Percentiles rank a stretch among this genome's conserved stretches.
phyloP scores from a whole-genome alignment of 2,888 invertebrate species.

The Drosophila diplacantha region DNA sequence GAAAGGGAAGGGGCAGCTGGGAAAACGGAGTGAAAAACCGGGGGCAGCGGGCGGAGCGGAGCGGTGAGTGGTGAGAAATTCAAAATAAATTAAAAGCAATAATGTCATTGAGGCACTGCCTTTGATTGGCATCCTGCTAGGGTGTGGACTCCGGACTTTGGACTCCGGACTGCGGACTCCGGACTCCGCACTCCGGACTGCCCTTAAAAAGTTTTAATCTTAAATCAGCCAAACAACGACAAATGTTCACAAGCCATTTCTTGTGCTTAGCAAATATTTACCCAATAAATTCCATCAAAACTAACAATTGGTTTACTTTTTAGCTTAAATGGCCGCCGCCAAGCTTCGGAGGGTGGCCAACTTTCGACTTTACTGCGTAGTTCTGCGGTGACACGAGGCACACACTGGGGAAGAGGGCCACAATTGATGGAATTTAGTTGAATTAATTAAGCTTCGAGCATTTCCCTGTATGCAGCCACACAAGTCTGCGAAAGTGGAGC shows the following conservation, averaged over 20 bases:
- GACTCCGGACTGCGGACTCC: too few species aligned
- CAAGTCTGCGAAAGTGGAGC: not conserved
- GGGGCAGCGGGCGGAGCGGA: not conserved
- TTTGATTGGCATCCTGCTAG: constrained; percentile 30
- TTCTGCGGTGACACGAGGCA: constrained; percentile 29
- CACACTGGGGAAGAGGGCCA: constrained; percentile 3
- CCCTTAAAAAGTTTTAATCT: constrained; percentile 53
- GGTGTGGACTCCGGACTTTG: not conserved
- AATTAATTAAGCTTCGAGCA: not conserved
- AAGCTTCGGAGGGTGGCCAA: not conserved
- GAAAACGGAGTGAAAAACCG: not conserved
- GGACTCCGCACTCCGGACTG: not conserved
- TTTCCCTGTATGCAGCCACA: not conserved
- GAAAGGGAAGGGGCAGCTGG: not conserved
- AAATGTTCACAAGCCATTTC: constrained; percentile 61
- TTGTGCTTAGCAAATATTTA: constrained; percentile 65
- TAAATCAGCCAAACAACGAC: constrained; percentile 53
- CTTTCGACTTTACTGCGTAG: constrained; percentile 30
- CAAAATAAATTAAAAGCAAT: constrained; percentile 48
- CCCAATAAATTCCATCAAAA: constrained; percentile 69
- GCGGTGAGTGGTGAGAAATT: constrained; percentile 21
- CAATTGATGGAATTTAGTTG: not conserved
- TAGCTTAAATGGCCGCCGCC: constrained; percentile 49
- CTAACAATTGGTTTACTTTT: constrained; percentile 69
- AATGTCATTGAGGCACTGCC: constrained; percentile 36